Conservation (phyloP, 2,888 invertebrate genomes). For the Tiphia femorata region DNA sequence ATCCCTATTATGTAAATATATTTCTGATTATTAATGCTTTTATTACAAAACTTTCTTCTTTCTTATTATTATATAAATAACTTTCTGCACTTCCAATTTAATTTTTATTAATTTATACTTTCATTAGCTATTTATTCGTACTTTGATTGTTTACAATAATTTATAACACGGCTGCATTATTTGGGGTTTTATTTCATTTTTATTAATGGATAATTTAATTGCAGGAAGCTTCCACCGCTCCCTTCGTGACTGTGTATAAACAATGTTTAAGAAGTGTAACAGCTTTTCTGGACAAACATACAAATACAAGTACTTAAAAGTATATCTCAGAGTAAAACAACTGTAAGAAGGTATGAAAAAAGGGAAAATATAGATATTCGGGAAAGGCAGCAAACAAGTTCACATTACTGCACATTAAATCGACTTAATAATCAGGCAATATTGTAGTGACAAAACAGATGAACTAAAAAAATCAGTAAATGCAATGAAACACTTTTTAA, state of each 20-base stretch:
- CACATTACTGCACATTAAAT: too few species aligned
- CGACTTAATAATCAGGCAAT: too few species aligned
- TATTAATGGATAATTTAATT: constrained; percentile 1
- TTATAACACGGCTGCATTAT: neutral
- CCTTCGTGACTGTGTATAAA: constrained; percentile 83
- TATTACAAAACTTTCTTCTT: too few species aligned
- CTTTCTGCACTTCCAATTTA: neutral
- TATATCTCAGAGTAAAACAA: too few species aligned
- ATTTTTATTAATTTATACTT: constrained; percentile 4
- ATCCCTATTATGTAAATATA: constrained; percentile 91
- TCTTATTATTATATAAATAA: too few species aligned
- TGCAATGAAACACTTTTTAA: too few species aligned
- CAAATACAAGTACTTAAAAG: too few species aligned
- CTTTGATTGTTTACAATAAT: neutral
- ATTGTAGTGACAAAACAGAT: too few species aligned
- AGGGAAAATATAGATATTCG: too few species aligned
- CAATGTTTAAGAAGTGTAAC: constrained; percentile 79
- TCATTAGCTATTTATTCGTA: neutral
- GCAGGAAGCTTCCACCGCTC: constrained; percentile 76
- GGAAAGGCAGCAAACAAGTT: too few species aligned
- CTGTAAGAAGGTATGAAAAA: too few species aligned
- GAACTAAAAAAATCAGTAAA: too few species aligned
- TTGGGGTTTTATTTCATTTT: neutral
- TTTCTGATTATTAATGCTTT: neutral
- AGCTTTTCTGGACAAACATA: constrained; percentile 73